Conservation (phyloP, 2,797 vertebrate species). For the Pantherophis vulpinus region DNA sequence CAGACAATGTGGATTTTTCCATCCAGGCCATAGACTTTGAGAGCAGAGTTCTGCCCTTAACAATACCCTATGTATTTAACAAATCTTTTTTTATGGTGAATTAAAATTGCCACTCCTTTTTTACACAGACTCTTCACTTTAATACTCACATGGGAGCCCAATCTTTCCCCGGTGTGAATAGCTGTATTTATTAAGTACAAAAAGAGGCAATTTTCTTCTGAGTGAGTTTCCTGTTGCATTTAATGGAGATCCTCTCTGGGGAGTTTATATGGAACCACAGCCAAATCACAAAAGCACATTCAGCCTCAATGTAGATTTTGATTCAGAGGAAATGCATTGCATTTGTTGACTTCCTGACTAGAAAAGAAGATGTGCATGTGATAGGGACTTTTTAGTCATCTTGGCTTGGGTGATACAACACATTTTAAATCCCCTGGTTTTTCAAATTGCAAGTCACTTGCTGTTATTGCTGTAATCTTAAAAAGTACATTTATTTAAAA, state of each 20-base stretch:
- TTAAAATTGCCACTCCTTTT: background rate
- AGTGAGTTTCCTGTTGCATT: background rate
- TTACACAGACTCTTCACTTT: background rate
- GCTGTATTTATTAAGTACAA: background rate
- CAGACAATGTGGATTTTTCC: background rate
- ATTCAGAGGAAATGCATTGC: background rate
- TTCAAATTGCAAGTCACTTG: background rate
- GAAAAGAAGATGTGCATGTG: background rate
- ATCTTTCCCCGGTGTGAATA: background rate
- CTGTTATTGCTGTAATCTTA: background rate
- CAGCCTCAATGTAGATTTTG: background rate
- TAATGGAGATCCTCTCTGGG: background rate
- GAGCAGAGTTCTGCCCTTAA: background rate
- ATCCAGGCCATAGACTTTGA: background rate
- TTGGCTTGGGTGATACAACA: background rate
- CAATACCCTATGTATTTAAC: background rate
- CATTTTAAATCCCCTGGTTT: background rate
- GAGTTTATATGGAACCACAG: background rate
- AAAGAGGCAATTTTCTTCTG: background rate
- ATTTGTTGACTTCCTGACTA: background rate
- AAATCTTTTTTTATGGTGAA: background rate
- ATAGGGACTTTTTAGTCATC: background rate
- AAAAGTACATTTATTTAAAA: background rate
- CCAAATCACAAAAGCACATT: background rate
- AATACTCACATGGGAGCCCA: background rate